These are phyloP conservation scores for Clarias macrocephalus DNA, from an alignment of 2,113 vertebrate genomes.

Conservation along the genomic window DNA sequence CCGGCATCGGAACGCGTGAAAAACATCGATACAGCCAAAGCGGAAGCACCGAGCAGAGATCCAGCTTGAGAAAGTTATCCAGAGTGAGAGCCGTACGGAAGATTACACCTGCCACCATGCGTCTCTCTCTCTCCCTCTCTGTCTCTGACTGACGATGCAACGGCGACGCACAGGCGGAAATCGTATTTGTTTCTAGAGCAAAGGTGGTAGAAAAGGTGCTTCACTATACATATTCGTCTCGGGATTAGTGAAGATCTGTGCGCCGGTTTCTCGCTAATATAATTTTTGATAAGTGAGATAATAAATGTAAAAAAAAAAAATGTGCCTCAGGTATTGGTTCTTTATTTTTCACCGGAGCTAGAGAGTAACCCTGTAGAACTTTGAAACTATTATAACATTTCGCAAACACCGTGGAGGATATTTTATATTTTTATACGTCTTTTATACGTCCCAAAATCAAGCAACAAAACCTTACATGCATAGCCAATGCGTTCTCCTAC, in stretches of 20 bases:
- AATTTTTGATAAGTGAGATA: not conserved
- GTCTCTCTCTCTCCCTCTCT: slow-evolving; percentile 13
- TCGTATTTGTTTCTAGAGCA: slow-evolving; percentile 42
- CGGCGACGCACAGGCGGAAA: slow-evolving; percentile 19
- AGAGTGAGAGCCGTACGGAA: not conserved
- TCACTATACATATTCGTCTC: slow-evolving; percentile 12
- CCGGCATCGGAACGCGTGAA: not conserved
- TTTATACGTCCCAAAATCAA: not conserved
- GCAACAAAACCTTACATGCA: not conserved
- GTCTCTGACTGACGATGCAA: slow-evolving; percentile 14
- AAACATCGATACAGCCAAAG: not conserved
- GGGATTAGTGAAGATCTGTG: not conserved
- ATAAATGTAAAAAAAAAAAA: not conserved
- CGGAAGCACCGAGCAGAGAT: not conserved
- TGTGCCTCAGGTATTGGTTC: not conserved
- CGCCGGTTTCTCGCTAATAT: not conserved
- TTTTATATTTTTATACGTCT: not conserved
- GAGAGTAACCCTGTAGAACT: not conserved
- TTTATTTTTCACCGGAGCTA: not conserved
- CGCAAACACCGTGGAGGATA: not conserved
- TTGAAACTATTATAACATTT: not conserved
- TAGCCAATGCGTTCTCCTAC: not conserved
- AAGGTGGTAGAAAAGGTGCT: slow-evolving; percentile 32
- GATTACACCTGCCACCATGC: not conserved
- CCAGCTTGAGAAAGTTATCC: slow-evolving; percentile 22